Evolutionary conservation across 1,140 invertebrate species (phyloP).

Genomic region (Calephelis virginiensis): DNA sequence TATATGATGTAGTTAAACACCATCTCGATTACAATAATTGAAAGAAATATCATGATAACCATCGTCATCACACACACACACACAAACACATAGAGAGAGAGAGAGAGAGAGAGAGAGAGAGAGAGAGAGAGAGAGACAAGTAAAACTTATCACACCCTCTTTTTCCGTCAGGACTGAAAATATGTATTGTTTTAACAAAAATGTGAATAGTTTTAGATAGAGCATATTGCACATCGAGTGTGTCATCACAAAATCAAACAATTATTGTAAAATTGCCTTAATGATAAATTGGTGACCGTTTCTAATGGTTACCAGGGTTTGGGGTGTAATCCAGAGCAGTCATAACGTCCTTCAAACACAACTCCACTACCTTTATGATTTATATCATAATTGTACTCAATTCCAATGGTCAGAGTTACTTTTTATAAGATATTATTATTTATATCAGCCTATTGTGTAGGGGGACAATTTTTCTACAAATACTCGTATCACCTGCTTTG

Average conservation of each 20-base stretch:
- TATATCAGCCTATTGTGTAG: background rate
- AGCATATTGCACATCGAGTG: constrained; percentile 42
- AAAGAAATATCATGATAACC: too few relatives aligned
- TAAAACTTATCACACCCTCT: too few relatives aligned
- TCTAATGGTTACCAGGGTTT: constrained; percentile 58
- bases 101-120: too few relatives aligned
- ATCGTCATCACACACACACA: too few relatives aligned
- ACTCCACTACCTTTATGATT: constrained; percentile 56
- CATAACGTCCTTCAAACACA: constrained; percentile 73
- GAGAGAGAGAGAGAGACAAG: too few relatives aligned
- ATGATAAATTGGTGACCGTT: constrained; percentile 77
- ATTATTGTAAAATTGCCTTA: constrained; percentile 77
- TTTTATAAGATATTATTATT: constrained; percentile 4
- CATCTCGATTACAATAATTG: too few relatives aligned
- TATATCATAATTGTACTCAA: constrained; percentile 7
- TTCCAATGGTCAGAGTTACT: background rate
- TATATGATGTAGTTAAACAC: too few relatives aligned
- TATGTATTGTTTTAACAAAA: too few relatives aligned
- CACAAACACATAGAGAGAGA: too few relatives aligned
- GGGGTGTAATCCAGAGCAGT: constrained; percentile 45
- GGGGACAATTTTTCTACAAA: background rate
- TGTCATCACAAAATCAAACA: constrained; percentile 54
- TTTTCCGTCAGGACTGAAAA: too few relatives aligned
- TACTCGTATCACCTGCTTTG: background rate
- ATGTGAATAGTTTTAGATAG: constrained; percentile 36